phyloP scores from a whole-genome alignment of 92 coral and sea anemone genomes.

The Siderastrea siderea region DNA sequence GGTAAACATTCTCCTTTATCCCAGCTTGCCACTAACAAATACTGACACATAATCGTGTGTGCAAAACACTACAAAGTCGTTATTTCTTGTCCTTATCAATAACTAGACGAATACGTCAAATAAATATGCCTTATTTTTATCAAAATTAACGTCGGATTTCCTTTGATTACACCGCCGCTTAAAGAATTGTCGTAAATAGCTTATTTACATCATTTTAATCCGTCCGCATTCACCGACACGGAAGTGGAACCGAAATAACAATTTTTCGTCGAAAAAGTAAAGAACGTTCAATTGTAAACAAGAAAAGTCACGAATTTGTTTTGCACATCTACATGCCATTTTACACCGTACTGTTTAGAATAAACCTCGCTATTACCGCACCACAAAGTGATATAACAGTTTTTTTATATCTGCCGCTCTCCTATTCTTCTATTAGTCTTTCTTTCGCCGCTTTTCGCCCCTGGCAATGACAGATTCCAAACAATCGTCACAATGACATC shows the following conservation, averaged over 20 bases:
- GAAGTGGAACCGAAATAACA: conserved; percentile 4
- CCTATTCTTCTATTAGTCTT: conserved; percentile 9
- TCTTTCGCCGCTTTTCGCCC: conserved; percentile 37
- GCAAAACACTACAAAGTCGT: conserved; percentile 38
- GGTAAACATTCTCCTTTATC: conserved; percentile 46
- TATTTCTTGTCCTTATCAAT: conserved; percentile 19
- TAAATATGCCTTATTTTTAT: background rate
- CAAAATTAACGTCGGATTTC: conserved; percentile 22
- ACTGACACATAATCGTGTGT: conserved; percentile 6
- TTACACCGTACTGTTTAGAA: background rate
- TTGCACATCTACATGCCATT: background rate
- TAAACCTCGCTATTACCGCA: conserved; percentile 14
- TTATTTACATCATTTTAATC: conserved; percentile 21
- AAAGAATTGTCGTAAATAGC: conserved; percentile 14
- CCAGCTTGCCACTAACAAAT: conserved; percentile 26
- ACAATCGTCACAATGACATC: conserved; percentile 41
- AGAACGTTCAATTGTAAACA: background rate
- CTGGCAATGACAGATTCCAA: conserved; percentile 22
- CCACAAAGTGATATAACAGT: conserved; percentile 14
- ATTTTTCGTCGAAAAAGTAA: background rate
- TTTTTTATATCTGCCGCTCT: conserved; percentile 26
- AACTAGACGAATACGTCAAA: background rate
- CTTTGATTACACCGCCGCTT: conserved; percentile 47
- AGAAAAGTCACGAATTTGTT: background rate
- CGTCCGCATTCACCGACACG: conserved; percentile 11